Conservation (phyloP, 1,140 invertebrate species). For the Heliconius melpomene region DNA sequence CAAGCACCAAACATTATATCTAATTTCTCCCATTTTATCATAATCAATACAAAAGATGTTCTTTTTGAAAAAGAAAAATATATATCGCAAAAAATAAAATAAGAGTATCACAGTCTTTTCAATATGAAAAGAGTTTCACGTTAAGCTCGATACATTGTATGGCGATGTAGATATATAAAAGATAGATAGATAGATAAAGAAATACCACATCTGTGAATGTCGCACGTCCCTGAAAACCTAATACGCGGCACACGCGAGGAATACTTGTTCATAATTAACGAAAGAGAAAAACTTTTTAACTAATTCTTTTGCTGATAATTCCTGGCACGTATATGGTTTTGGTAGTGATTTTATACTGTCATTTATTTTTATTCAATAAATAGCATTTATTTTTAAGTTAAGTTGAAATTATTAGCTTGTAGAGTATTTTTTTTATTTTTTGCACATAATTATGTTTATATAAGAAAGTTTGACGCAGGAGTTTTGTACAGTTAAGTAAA, state of each 20-base stretch:
- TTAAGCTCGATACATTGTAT: not conserved
- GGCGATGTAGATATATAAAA: not conserved
- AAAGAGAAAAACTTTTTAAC: conserved; percentile 5
- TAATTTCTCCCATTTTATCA: no score
- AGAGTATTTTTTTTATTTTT: no score
- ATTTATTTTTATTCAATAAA: no score
- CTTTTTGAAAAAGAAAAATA: not conserved
- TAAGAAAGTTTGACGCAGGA: no score
- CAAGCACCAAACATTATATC: no score
- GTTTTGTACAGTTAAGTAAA: no score
- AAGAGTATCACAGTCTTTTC: not conserved
- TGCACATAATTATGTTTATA: no score
- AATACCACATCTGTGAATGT: not conserved
- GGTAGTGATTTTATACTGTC: not conserved
- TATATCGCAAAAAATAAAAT: not conserved
- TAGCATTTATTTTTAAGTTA: no score
- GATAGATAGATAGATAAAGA: not conserved
- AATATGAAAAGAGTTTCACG: not conserved
- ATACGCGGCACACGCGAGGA: not conserved
- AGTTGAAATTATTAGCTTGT: no score
- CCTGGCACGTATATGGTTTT: not conserved
- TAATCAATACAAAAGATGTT: no score
- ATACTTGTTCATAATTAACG: conserved; percentile 9
- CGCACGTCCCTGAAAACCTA: not conserved
- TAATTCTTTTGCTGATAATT: not conserved